A percentile compares a stretch with the other conserved stretches of the same genome.
Conservation (phyloP, 1,140 invertebrate genomes). For the Brachionus koreanus region DNA sequence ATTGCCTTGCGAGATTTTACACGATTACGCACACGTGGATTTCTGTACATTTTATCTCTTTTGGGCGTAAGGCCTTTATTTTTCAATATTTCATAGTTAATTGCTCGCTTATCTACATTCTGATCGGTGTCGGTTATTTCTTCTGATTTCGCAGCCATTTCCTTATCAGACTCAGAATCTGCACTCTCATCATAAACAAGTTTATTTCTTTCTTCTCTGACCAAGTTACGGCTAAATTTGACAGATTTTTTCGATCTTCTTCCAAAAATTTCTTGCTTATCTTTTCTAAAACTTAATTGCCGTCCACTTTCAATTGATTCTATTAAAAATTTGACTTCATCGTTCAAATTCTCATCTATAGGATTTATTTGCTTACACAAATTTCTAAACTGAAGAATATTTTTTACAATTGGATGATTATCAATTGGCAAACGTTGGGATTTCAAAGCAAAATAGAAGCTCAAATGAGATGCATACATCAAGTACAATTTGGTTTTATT, state of each 20-base stretch:
- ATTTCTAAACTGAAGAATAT: constrained; percentile 71
- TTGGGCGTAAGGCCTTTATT: constrained; percentile 86
- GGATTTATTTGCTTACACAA: constrained; percentile 3
- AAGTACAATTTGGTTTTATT: constrained; percentile 49
- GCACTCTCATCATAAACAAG: constrained; percentile 40
- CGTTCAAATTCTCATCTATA: constrained; percentile 14
- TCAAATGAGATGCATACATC: constrained; percentile 77
- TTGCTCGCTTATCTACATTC: constrained; percentile 67
- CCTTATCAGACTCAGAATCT: constrained; percentile 46
- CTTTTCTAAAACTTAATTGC: neutral
- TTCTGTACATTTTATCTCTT: constrained; percentile 81
- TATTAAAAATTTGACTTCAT: neutral
- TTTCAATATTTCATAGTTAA: constrained; percentile 86
- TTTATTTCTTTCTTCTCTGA: constrained; percentile 38
- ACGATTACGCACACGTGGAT: constrained; percentile 86
- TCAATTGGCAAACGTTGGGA: constrained; percentile 66
- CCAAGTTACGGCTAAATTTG: constrained; percentile 46
- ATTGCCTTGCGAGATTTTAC: constrained; percentile 83
- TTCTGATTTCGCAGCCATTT: neutral
- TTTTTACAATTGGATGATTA: constrained; percentile 78
- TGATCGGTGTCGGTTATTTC: constrained; percentile 47
- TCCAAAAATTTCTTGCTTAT: neutral
- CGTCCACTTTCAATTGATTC: neutral
- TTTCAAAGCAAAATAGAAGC: constrained; percentile 79
- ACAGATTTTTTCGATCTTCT: constrained; percentile 16